Evolutionary conservation across 2,113 vertebrate genomes (phyloP).

Genomic region (Onychorhynchus coronatus): DNA sequence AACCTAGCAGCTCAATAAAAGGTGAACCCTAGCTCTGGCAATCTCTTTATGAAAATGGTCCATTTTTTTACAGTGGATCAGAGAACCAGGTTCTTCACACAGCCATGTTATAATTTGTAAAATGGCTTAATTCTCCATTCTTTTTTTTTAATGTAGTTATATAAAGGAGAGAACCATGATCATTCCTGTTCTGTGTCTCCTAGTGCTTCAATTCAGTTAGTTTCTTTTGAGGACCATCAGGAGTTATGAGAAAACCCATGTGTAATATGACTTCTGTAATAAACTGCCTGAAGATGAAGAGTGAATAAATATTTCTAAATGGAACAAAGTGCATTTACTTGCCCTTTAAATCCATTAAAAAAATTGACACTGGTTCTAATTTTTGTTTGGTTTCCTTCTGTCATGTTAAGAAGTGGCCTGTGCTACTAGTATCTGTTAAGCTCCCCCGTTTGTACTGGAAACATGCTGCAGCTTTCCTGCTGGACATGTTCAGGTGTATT

Average conservation of each 20-base stretch:
- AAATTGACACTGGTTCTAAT: background rate
- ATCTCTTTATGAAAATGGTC: background rate
- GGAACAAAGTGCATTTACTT: background rate
- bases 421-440: background rate
- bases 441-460: background rate
- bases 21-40: background rate
- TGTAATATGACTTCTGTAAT: background rate
- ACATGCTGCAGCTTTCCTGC: background rate
- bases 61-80: background rate
- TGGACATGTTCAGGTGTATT: conserved; percentile 27
- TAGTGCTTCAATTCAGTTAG: background rate
- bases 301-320: background rate
- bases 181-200: background rate
- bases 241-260: background rate
- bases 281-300: background rate
- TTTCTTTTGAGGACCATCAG: background rate
- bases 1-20: background rate
- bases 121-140: background rate
- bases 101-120: background rate
- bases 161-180: background rate
- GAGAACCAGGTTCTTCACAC: background rate
- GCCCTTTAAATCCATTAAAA: background rate
- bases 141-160: background rate
- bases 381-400: background rate
- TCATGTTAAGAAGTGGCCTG: background rate